These are phyloP conservation scores for Nesogale talazaci DNA, from an alignment of 2,113 vertebrate species.

Conservation along the genomic window DNA sequence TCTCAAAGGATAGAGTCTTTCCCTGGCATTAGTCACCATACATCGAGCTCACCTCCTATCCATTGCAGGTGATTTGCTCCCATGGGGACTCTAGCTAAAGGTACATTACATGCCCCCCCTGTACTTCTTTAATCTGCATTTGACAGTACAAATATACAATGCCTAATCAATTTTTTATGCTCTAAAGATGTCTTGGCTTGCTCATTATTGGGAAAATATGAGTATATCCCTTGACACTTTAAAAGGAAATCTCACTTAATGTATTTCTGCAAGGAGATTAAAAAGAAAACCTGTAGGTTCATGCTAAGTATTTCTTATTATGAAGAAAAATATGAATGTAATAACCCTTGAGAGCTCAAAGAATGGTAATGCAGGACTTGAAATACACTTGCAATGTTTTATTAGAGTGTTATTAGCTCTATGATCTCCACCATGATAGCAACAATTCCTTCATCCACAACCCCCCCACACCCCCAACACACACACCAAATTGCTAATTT, in stretches of 20 bases:
- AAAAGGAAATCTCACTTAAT: constrained; percentile 50
- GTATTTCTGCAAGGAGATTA: constrained; percentile 42
- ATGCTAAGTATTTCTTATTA: constrained; percentile 41
- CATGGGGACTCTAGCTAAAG: background rate
- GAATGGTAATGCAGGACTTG: background rate
- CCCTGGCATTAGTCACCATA: background rate
- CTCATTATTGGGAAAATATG: constrained; percentile 23
- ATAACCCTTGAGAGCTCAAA: constrained; percentile 12
- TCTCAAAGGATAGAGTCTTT: background rate
- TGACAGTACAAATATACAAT: constrained; percentile 28
- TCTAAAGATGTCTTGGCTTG: constrained; percentile 46
- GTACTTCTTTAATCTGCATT: background rate
- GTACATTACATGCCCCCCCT: background rate
- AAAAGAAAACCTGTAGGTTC: constrained; percentile 9
- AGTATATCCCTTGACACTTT: constrained; percentile 43
- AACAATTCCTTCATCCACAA: constrained; percentile 6
- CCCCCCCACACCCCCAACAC: too few species aligned
- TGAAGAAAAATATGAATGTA: background rate
- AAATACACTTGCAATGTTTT: constrained; percentile 17
- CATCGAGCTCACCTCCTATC: too few species aligned
- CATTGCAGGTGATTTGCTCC: background rate
- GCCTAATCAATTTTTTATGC: constrained; percentile 55
- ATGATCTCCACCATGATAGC: background rate
- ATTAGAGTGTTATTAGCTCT: constrained; percentile 14
- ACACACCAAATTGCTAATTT: background rate